Base-by-base conservation (phyloP, 2,113 vertebrate genomes). In the Peromyscus polionotus region DNA sequence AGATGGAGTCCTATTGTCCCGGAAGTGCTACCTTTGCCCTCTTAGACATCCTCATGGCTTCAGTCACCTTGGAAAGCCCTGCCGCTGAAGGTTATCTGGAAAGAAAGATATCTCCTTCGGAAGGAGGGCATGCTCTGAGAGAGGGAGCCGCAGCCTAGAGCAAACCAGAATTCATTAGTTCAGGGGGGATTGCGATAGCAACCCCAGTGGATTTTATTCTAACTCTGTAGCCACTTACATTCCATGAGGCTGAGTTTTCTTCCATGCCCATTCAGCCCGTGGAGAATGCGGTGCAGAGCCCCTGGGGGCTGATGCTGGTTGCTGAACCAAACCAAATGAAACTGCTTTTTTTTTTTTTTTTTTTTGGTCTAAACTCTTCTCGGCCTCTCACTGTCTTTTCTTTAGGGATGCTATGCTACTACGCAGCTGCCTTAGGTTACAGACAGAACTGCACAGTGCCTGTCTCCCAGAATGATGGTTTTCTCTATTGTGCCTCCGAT, bases 281-380 rank as follows among this genome's bases (percentile, higher is more conserved):
- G 68, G 63, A 77, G 65, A 88, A 80, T 73, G 48, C 45, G 72
- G 83, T 33, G 76, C 90, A 94, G 72, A 93, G 48, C 51, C 90
- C 90, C 77, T 17, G 2, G 33, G 72, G 80, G 75, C 42, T 87
- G 26, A 80, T 92, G 79, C 54, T 84, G 92, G 79, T 94, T 96
- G 70, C 79, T 48, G 88, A 97, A 70, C 75, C 87, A 93, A 88
- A 96, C 93, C 95, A 59, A 95, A 80, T 96, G 70, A 97, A 75
- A 95, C 51, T 73, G 13, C n/a, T 84, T 2, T 83, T 97, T 95
- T 63, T 90, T 68, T 95, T 63, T 90, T 68, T 20, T 81, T 97
- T 96, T 61, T 90, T 68, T 17, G 45, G 94, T 91, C n/a, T 97
- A 92, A 94, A 88, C 93, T 96, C 73, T 87, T 63, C 84, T 96